These are phyloP conservation scores for Phymanthus crucifer DNA, from an alignment of 92 coral and sea anemone species.

Conservation along the genomic window DNA sequence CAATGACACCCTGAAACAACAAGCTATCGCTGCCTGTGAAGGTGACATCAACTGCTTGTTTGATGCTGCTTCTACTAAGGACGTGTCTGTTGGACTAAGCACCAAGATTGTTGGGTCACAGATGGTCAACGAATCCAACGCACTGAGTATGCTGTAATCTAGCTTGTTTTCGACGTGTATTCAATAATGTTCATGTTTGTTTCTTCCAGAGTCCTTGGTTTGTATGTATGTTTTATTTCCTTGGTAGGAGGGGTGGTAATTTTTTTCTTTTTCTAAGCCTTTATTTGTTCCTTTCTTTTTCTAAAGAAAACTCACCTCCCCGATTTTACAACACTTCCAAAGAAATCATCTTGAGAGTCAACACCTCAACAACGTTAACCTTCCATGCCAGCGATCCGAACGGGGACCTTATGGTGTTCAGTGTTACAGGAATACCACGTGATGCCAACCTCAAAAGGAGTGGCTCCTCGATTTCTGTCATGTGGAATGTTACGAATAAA, in stretches of 20 bases:
- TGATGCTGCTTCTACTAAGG: slow-evolving; percentile 62
- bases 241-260: neutral
- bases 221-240: neutral
- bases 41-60: slow-evolving; percentile 54
- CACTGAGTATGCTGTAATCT: slow-evolving; percentile 30
- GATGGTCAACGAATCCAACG: slow-evolving; percentile 36
- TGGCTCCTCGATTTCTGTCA: slow-evolving; percentile 28
- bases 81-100: slow-evolving; percentile 40
- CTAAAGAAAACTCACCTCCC: slow-evolving; percentile 47
- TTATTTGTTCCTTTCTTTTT: neutral
- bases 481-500: slow-evolving; percentile 44
- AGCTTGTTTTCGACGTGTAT: neutral
- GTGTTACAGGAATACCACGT: slow-evolving; percentile 27
- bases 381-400: slow-evolving; percentile 51
- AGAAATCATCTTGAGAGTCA: slow-evolving; percentile 42
- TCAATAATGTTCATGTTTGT: neutral
- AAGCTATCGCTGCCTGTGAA: slow-evolving; percentile 41
- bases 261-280: neutral
- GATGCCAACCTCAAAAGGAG: slow-evolving; percentile 5
- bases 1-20: slow-evolving; percentile 20
- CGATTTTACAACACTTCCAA: slow-evolving; percentile 22
- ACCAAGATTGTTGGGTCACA: slow-evolving; percentile 28
- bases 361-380: slow-evolving; percentile 27
- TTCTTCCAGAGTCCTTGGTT: too few species aligned
- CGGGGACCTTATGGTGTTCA: slow-evolving; percentile 34